Evolutionary conservation across 1,140 invertebrate genomes (phyloP).

Genomic region (Drosophila carrolli): DNA sequence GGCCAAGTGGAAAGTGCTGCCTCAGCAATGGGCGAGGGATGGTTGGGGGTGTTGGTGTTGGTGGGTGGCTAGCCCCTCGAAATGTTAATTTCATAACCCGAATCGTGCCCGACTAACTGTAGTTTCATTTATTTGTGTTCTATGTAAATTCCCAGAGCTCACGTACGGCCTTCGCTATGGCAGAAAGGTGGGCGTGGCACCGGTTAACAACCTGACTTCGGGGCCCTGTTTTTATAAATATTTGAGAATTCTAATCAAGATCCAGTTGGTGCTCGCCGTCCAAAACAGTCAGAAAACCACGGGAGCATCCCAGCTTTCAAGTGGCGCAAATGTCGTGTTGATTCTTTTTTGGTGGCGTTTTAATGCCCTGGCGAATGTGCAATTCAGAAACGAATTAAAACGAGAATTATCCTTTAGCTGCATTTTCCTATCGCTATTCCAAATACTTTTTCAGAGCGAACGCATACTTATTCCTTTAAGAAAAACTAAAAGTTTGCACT

Average conservation of each 20-base stretch:
- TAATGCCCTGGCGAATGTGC: conserved; percentile 77
- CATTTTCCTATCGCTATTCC: not conserved
- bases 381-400: conserved; percentile 73
- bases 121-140: conserved; percentile 81
- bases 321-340: conserved; percentile 78
- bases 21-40: conserved; percentile 49
- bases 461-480: not conserved
- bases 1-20: conserved; percentile 76
- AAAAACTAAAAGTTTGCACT: no score
- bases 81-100: conserved; percentile 83
- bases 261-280: conserved; percentile 42
- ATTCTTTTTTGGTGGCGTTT: conserved; percentile 79
- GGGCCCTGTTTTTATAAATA: conserved; percentile 75
- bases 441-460: not conserved
- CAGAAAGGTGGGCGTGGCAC: conserved; percentile 26
- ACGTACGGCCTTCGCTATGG: conserved; percentile 26
- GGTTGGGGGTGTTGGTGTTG: not conserved
- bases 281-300: conserved; percentile 5
- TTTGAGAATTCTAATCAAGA: conserved; percentile 84
- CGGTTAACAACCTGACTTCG: conserved; percentile 13
- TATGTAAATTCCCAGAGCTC: conserved; percentile 75
- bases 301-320: conserved; percentile 23
- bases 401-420: conserved; percentile 15
- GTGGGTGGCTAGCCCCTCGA: conserved; percentile 22
- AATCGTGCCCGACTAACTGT: conserved; percentile 76